Conservation (phyloP, 2,113 vertebrate genomes). For the Baryphthengus martii region DNA sequence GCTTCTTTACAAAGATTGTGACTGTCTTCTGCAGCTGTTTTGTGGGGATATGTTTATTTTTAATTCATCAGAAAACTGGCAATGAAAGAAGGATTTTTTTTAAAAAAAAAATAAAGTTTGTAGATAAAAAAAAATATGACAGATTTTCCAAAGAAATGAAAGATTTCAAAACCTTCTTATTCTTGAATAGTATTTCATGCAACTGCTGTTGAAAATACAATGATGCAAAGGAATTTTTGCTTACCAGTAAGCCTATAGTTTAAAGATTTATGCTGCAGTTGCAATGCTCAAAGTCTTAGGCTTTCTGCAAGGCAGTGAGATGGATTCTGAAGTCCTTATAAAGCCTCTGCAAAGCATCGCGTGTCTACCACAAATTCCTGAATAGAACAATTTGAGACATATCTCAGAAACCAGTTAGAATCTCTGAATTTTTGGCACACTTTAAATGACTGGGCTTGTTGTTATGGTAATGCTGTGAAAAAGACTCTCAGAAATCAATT, state of each 20-base stretch:
- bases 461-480: conserved; percentile 28
- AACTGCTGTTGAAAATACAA: background rate
- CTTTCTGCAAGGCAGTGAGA: background rate
- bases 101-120: background rate
- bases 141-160: background rate
- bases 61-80: background rate
- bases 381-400: background rate
- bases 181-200: background rate
- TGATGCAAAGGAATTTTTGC: background rate
- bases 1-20: background rate
- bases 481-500: conserved; percentile 2
- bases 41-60: background rate
- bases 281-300: background rate
- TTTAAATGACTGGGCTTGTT: background rate
- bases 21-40: background rate
- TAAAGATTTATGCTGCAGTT: conserved; percentile 5
- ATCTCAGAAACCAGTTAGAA: background rate
- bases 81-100: background rate
- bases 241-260: background rate
- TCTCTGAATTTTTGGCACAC: background rate
- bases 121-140: background rate
- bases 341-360: background rate
- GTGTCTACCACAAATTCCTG: background rate
- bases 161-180: background rate
- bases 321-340: background rate